These are phyloP conservation scores for Ctenoplectra terminalis DNA, from an alignment of 1,140 invertebrate genomes.

Conservation along the genomic window DNA sequence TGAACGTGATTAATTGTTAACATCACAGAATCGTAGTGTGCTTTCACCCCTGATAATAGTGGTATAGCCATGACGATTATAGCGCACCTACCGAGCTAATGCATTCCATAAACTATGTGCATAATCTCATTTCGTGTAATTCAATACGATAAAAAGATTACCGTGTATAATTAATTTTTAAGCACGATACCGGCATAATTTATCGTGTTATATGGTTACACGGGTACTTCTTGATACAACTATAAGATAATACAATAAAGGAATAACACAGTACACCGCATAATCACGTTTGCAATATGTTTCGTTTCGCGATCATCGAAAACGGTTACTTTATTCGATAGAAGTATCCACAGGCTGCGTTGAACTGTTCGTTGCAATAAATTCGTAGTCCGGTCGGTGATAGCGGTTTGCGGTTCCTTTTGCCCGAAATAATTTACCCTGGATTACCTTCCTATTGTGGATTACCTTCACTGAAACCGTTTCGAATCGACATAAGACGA, in stretches of 20 bases:
- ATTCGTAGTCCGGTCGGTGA: neutral
- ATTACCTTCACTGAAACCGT: neutral
- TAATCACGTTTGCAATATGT: neutral
- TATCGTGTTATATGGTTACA: too few relatives aligned
- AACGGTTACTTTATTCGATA: too few relatives aligned
- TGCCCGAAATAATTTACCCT: conserved; percentile 21
- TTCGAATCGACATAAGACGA: neutral
- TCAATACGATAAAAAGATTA: neutral
- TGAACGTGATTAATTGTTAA: too few relatives aligned
- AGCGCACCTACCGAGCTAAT: neutral
- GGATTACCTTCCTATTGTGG: neutral
- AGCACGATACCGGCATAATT: neutral
- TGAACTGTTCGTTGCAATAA: conserved; percentile 13
- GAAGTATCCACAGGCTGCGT: too few relatives aligned
- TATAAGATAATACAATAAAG: neutral
- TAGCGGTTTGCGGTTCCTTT: conserved; percentile 38
- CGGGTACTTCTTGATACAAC: too few relatives aligned
- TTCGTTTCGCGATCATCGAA: neutral
- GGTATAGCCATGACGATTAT: neutral
- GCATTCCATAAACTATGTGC: neutral
- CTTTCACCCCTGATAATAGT: too few relatives aligned
- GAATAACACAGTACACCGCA: neutral
- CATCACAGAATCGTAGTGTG: too few relatives aligned
- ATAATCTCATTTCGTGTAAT: neutral
- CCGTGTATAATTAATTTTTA: neutral